A percentile compares a stretch with the other conserved stretches of the same genome.
Conservation (phyloP, 1,140 invertebrate species). For the Trichonephila clavata region DNA sequence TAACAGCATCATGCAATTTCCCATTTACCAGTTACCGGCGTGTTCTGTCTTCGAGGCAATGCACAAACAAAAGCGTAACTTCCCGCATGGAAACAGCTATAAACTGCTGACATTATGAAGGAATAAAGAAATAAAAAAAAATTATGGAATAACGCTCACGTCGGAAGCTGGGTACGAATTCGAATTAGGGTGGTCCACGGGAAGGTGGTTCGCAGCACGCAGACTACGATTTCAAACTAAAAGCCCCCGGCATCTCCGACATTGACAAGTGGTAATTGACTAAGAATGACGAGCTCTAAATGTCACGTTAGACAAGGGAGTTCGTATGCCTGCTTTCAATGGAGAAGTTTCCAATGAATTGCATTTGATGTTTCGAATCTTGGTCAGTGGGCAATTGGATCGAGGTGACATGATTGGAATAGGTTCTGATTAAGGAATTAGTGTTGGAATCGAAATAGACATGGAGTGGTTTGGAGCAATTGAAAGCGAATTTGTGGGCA, state of each 20-base stretch:
- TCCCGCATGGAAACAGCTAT: not conserved
- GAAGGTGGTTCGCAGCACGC: not conserved
- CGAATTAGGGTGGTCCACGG: slow-evolving; percentile 36
- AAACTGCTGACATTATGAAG: slow-evolving; percentile 7
- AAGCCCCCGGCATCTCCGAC: slow-evolving; percentile 42
- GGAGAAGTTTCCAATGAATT: not conserved
- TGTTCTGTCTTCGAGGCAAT: not conserved
- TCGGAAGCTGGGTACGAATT: slow-evolving; percentile 42
- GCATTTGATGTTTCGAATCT: not conserved
- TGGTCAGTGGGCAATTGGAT: not conserved
- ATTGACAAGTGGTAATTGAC: slow-evolving; percentile 68
- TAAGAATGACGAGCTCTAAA: slow-evolving; percentile 61
- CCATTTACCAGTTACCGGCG: slow-evolving; percentile 11
- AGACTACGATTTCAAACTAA: not conserved
- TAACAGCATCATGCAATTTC: slow-evolving; percentile 10
- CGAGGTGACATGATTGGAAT: slow-evolving; percentile 16
- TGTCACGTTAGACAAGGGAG: slow-evolving; percentile 52
- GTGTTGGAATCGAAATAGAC: not conserved
- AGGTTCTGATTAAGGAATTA: not conserved
- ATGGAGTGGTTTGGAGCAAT: not conserved
- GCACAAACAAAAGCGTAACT: slow-evolving; percentile 30
- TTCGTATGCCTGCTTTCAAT: not conserved
- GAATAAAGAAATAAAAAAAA: slow-evolving; percentile 11
- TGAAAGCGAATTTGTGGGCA: too few relatives aligned
- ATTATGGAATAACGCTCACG: not conserved